phyloP scores from a whole-genome alignment of 2,888 invertebrate genomes.

The Drosophila kanekoi region DNA sequence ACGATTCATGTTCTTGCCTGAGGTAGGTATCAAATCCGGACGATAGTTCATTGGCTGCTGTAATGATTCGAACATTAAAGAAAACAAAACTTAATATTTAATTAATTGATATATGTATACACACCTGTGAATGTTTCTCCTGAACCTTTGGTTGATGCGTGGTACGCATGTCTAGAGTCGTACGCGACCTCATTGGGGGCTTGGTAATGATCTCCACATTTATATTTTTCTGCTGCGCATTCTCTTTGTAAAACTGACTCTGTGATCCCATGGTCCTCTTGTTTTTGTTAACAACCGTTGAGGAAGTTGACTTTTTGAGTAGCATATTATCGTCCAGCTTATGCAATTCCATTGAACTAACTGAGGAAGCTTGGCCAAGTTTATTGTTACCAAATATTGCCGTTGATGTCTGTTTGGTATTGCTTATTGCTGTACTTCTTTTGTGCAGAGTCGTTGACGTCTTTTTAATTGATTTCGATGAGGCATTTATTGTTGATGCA shows the following conservation, averaged over 20 bases:
- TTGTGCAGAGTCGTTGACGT: slow-evolving; percentile 79
- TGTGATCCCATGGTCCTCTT: slow-evolving; percentile 72
- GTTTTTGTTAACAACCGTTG: slow-evolving; percentile 80
- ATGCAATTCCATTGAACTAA: slow-evolving; percentile 84
- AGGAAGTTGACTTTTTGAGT: slow-evolving; percentile 81
- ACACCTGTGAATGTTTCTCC: slow-evolving; percentile 73
- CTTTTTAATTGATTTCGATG: slow-evolving; percentile 81
- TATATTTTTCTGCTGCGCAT: slow-evolving; percentile 82
- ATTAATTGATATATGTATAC: slow-evolving; percentile 13
- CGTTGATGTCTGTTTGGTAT: slow-evolving; percentile 60
- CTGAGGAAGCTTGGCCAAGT: slow-evolving; percentile 82
- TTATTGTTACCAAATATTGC: slow-evolving; percentile 71
- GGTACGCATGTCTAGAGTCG: slow-evolving; percentile 83
- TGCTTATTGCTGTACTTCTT: slow-evolving; percentile 71
- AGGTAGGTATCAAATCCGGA: slow-evolving; percentile 72
- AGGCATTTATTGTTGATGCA: slow-evolving; percentile 60
- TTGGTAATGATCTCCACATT: slow-evolving; percentile 84
- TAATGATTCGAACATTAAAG: not conserved
- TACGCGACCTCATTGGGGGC: slow-evolving; percentile 84
- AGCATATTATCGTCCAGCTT: slow-evolving; percentile 84
- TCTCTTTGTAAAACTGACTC: slow-evolving; percentile 83
- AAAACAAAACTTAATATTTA: no score
- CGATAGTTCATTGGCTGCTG: slow-evolving; percentile 79
- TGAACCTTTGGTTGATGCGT: slow-evolving; percentile 63
- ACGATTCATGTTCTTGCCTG: slow-evolving; percentile 71